Conservation (phyloP, 2,113 vertebrate genomes). For the Tricholaema leucomelas region DNA sequence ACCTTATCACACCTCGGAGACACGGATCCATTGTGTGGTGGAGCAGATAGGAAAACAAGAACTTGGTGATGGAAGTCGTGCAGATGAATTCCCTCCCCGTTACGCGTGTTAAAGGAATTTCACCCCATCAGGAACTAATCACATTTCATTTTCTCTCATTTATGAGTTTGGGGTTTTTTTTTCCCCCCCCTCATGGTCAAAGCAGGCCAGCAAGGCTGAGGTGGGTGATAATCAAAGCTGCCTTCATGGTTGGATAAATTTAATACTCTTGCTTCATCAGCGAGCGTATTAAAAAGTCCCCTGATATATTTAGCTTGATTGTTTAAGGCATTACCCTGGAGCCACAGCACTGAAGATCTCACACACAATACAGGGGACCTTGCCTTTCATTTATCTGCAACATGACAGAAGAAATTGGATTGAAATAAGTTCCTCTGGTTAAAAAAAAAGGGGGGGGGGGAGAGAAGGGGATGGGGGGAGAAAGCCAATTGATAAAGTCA, state of each 20-base stretch:
- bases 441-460: neutral
- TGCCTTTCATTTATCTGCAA: conserved; percentile 53
- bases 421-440: conserved; percentile 49
- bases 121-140: conserved; percentile 76
- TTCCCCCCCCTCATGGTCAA: conserved; percentile 50
- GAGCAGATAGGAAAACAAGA: neutral
- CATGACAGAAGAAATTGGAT: conserved; percentile 64
- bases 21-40: conserved; percentile 32
- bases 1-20: conserved; percentile 34
- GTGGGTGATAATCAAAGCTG: conserved; percentile 76
- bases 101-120: conserved; percentile 68
- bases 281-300: conserved; percentile 72
- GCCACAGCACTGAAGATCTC: conserved; percentile 57
- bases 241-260: conserved; percentile 76
- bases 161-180: neutral
- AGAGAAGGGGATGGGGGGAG: neutral
- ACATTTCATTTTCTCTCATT: conserved; percentile 72
- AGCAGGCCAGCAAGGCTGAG: conserved; percentile 61
- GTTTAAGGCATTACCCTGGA: conserved; percentile 66
- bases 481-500: conserved; percentile 53
- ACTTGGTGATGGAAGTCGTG: conserved; percentile 39
- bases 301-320: conserved; percentile 74
- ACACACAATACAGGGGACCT: conserved; percentile 34
- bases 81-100: conserved; percentile 60
- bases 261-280: conserved; percentile 76